Base-by-base conservation (phyloP, 2,797 vertebrate species). In the Caiman crocodilus region DNA sequence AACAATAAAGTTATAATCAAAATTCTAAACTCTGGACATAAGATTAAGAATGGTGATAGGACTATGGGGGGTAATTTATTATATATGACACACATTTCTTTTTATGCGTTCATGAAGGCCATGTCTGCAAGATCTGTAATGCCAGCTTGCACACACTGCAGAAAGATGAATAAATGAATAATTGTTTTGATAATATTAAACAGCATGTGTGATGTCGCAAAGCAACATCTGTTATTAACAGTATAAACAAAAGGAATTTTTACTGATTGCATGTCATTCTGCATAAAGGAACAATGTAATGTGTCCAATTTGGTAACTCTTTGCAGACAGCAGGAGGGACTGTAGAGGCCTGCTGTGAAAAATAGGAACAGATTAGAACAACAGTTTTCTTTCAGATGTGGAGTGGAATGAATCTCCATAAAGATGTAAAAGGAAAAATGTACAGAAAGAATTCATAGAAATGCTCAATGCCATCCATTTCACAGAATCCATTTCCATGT, bases 101-200 rank as follows among this genome's bases (percentile, higher is more conserved):
- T 95, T 97, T 95, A 95, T 91, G 85, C 80, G 92, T 96, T 97
- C 95, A 83, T 58, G 92, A 96, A 92, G 96, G 79, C 93, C 86
- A 18, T 76, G 95, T 93, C 96, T 96, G 93, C 87, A 90, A 96
- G 96, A 95, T 97, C 96, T 86, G 89, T 76, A 87, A 93, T 93
- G 95, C 94, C 97, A 96, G 97, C 97, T 97, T 96, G 95, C 91
- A 96, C 94, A 94, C 90, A 90, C 92, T 91, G 95, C 96, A 95
- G 94, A 86, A 96, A 97, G 94, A 96, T 87, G 96, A 98, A 97
- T 95, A 98, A 95, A 97, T 97, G 97, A 98, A 97, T 98, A 97
- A 98, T 97, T 97, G 97, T 97, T 97, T 97, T 97, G 98, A 96
- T 97, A 96, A 95, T 97, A 97, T 97, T 97, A 97, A 97, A 95